Percentiles rank a stretch among this genome's conserved stretches.
Evolutionary conservation across 1,140 invertebrate species (phyloP).

Genomic region (Calephelis nemesis): DNA sequence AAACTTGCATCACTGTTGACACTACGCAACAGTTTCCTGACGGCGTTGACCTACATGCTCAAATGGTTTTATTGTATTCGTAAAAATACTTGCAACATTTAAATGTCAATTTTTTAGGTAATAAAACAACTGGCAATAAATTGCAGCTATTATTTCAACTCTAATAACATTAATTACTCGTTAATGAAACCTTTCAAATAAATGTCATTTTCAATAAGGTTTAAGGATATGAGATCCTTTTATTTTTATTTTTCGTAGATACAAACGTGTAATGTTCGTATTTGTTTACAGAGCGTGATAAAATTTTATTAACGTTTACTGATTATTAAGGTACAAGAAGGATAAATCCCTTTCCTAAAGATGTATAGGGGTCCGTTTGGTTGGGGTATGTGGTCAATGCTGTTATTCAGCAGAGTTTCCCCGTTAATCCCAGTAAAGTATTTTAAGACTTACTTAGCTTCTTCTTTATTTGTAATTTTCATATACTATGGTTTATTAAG

Average conservation of each 20-base stretch:
- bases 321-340: no score
- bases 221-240: no score
- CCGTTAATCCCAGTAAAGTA: no score
- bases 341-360: no score
- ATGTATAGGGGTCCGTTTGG: no score
- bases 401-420: no score
- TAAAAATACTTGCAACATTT: constrained; percentile 15
- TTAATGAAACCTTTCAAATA: not conserved
- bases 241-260: not conserved
- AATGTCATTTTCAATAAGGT: not conserved
- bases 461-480: no score
- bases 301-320: no score
- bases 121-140: constrained; percentile 11
- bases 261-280: not conserved
- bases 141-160: constrained; percentile 6
- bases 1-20: constrained; percentile 51
- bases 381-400: no score
- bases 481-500: no score
- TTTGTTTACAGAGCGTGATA: no score
- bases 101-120: constrained; percentile 15
- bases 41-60: constrained; percentile 56
- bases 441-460: no score
- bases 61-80: constrained; percentile 45
- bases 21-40: constrained; percentile 59
- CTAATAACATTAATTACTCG: constrained; percentile 5